These are phyloP conservation scores for Stegodyphus mimosarum DNA, from an alignment of 1,140 invertebrate species.

Conservation along the genomic window DNA sequence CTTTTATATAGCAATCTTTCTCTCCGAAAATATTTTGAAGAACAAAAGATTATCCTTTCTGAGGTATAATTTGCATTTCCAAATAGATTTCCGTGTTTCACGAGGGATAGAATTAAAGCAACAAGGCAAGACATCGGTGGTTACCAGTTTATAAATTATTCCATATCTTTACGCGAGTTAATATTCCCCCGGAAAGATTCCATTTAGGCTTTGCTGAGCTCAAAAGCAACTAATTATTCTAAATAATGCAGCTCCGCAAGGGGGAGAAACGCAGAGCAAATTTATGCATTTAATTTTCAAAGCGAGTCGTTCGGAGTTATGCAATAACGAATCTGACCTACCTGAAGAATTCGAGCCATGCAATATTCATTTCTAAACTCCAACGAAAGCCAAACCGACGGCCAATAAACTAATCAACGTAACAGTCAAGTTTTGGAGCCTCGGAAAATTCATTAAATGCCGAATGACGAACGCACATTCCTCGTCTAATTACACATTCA, in stretches of 20 bases:
- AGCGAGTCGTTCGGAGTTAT: constrained; percentile 46
- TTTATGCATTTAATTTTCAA: constrained; percentile 57
- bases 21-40: background rate
- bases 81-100: constrained; percentile 30
- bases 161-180: constrained; percentile 50
- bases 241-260: constrained; percentile 42
- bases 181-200: constrained; percentile 48
- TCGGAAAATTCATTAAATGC: constrained; percentile 52
- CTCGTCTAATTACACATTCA: constrained; percentile 56
- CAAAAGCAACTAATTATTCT: constrained; percentile 56
- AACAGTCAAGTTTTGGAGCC: constrained; percentile 43
- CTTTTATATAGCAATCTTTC: too few species aligned
- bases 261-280: constrained; percentile 26
- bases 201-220: constrained; percentile 42
- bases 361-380: constrained; percentile 48
- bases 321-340: constrained; percentile 57
- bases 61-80: constrained; percentile 19
- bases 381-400: constrained; percentile 46
- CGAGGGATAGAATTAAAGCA: constrained; percentile 18
- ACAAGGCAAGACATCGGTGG: constrained; percentile 28
- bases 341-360: constrained; percentile 49
- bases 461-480: constrained; percentile 52
- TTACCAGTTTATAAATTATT: constrained; percentile 53
- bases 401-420: constrained; percentile 56
- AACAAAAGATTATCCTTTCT: background rate